Base-by-base conservation (phyloP, 2,797 vertebrate genomes). In the Graptemys geographica region DNA sequence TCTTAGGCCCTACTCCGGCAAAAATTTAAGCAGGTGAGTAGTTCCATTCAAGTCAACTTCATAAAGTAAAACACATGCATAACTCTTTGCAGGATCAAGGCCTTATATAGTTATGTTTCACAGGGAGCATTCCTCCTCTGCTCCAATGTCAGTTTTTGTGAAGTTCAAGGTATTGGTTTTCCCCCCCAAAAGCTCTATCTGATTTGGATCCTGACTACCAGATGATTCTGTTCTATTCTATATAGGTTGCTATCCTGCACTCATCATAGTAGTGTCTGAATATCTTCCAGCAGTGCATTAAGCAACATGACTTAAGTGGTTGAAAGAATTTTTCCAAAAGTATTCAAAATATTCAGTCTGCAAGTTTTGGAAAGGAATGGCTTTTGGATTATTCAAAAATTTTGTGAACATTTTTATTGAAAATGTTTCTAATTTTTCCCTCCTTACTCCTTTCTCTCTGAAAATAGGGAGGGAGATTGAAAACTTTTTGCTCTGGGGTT, bases 1-100 rank as follows among this genome's bases (percentile, higher is more conserved):
- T 86, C 92, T 90, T 81, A 1, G 5, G 90, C 49, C 95, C 94
- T 94, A 80, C 37, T 93, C 95, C 82, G 79, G 8, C 72, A 37
- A 72, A 91, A 65, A 62, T 88, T 93, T 87, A 89, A 72, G 1
- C 10, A 5, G 44, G 81, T 93, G 62, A 89, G 80, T 80, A 94
- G 69, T 41, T 57, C 25, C 25, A 78, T 47, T 78, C 74, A 78
- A 78, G 44, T 78, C 74, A 78, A 47, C 12, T 47, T 28, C 41
- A 31, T 49, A 78, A 78, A 49, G 44, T 31, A 16, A 78, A 78
- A 28, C 44, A 47, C 27, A 28, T 28, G 27, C 27, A 4, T 31
- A 74, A 78, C 13, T 78, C 44, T 47, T 49, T 78, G 44, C 44
- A 78, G 44, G 44, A 49, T 49, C 44, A 78, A 78, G 27, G 27